These are phyloP conservation scores for Epinephelus coioides DNA, from an alignment of 2,797 vertebrate species.

Conservation along the genomic window DNA sequence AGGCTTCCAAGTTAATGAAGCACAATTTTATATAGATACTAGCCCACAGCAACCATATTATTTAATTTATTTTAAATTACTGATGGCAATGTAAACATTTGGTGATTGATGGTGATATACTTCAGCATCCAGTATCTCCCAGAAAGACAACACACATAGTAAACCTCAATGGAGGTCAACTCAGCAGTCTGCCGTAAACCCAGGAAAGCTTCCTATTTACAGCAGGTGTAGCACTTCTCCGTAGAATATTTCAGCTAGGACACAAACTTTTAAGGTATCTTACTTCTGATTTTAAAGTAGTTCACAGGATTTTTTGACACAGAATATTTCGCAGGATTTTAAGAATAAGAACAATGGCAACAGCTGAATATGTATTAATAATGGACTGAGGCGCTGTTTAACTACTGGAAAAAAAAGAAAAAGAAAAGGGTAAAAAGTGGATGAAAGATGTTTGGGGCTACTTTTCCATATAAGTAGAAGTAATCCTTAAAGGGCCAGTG, in stretches of 20 bases:
- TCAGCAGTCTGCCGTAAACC: background rate
- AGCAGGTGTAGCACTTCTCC: background rate
- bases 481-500: background rate
- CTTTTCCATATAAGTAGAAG: background rate
- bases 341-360: background rate
- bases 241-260: background rate
- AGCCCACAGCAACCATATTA: background rate
- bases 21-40: background rate
- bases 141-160: background rate
- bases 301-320: background rate
- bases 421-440: no score
- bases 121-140: background rate
- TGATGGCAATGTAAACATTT: background rate
- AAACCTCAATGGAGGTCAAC: background rate
- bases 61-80: background rate
- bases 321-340: background rate
- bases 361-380: constrained; percentile 1
- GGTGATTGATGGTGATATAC: background rate
- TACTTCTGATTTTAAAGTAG: background rate
- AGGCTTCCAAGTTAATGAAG: background rate
- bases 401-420: background rate
- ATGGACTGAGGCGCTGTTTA: background rate
- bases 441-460: background rate
- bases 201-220: background rate
- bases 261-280: background rate